Base-by-base conservation (phyloP, 1,140 invertebrate genomes). In the Pseudobourletiella spinata region DNA sequence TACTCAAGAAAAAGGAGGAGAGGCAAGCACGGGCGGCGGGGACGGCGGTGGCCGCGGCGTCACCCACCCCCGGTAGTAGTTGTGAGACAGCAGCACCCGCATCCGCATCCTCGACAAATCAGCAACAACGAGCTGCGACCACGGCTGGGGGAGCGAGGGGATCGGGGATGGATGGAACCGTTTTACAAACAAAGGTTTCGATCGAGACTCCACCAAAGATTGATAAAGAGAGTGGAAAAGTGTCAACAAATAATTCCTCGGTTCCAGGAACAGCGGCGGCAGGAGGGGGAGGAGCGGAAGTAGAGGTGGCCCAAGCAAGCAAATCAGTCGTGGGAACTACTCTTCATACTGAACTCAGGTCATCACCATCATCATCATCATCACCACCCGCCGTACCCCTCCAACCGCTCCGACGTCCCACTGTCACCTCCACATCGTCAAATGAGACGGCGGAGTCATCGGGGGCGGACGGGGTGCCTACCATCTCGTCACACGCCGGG, bases 1-100 rank as follows among this genome's bases (percentile, higher is more conserved):
- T 89, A 54, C 77, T 91, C 8, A 89, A 89, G 74, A 83, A 86
- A 14, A 90, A 88, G 74, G 85, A 86, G 72, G 87, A 89, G 64
- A 54, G 30, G 28, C 8, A 14, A 26, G 28, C 24, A 16, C 22
- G 28, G 25, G 32, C 32, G 8, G n/a, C n/a, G n/a, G n/a, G 32
- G 8, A 39, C 8, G 8, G 32, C 32, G 8, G 32, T 39, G n/a
- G 32, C 32, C 8, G 8, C 32, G 8, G 8, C 8, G 8, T 39
- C 32, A 11, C n/a, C n/a, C n/a, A 39, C 32, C n/a, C 32, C 8
- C n/a, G 35, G 14, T 42, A 42, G 35, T 42, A 14, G 14, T 42
- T 14, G 14, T 14, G 35, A 14, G 35, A 42, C 35, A 42, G 35
- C 35, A 18, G 14, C 35, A 42, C 32, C 32, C n/a, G 32, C 32